Conservation (phyloP, 2,888 invertebrate genomes). For the Spodoptera littoralis region DNA sequence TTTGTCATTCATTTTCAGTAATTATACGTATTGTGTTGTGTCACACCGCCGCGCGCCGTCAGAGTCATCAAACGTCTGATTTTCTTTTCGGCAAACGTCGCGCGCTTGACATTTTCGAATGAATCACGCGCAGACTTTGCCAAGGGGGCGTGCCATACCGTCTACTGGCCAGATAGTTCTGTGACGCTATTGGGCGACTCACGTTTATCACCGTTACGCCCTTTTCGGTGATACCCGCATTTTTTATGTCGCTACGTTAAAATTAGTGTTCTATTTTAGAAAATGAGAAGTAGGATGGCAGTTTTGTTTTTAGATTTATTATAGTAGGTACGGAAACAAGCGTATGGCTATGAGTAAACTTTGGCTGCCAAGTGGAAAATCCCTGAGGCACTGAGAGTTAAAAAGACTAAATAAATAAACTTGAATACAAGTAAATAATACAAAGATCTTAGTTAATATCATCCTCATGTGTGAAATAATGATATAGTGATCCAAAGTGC, state of each 20-base stretch:
- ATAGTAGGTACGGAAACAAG: no score
- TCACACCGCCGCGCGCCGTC: slow-evolving; percentile 5
- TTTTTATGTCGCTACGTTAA: slow-evolving; percentile 25
- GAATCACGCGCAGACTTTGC: slow-evolving; percentile 63
- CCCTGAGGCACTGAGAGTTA: no score
- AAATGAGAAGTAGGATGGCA: no score
- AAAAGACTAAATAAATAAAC: no score
- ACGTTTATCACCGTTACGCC: slow-evolving; percentile 57
- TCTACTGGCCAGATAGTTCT: slow-evolving; percentile 47
- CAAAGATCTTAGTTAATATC: no score
- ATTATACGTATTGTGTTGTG: slow-evolving; percentile 24
- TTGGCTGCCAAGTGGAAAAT: no score
- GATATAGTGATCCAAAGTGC: no score
- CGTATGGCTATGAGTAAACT: no score
- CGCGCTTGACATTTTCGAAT: slow-evolving; percentile 61
- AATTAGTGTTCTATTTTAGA: slow-evolving; percentile 2
- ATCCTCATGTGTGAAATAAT: no score
- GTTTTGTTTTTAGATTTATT: no score
- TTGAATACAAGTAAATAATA: no score
- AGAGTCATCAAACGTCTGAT: slow-evolving; percentile 23
- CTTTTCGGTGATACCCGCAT: slow-evolving; percentile 46
- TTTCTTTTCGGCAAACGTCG: slow-evolving; percentile 33
- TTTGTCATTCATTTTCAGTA: slow-evolving; percentile 16
- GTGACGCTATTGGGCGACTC: slow-evolving; percentile 54
- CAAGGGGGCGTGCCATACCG: slow-evolving; percentile 65